A percentile compares a stretch with the other conserved stretches of the same genome.
Evolutionary conservation across 2,113 vertebrate genomes (phyloP).

Genomic region (Nycticorax nycticorax): DNA sequence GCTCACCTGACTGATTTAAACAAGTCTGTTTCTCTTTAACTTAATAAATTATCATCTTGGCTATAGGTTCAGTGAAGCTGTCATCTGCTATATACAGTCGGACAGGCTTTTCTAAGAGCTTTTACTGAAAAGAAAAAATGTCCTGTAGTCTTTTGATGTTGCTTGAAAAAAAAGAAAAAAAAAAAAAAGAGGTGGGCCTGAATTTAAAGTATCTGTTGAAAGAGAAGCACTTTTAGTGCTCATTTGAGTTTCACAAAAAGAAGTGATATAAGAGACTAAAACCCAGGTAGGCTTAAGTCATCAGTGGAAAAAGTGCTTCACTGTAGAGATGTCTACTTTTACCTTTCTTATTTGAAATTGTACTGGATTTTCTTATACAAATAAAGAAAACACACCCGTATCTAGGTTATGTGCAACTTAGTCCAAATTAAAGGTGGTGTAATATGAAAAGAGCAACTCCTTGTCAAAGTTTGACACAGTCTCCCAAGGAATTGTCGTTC

Average conservation of each 20-base stretch:
- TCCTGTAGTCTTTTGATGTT: neutral
- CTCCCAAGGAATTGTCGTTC: neutral
- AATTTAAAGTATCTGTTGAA: neutral
- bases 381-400: neutral
- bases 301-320: neutral
- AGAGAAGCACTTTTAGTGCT: neutral
- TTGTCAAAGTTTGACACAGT: neutral
- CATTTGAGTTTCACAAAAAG: too few species aligned
- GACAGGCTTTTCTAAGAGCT: neutral
- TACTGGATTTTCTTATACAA: neutral
- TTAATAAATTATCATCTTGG: neutral
- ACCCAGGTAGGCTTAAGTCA: neutral
- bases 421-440: neutral
- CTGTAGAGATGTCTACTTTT: neutral
- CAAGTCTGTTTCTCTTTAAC: neutral
- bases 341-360: neutral
- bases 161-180: neutral
- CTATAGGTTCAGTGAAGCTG: neutral
- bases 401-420: neutral
- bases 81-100: neutral
- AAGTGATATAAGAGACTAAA: neutral
- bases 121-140: neutral
- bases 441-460: neutral
- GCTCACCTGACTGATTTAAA: neutral
- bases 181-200: neutral